These are phyloP conservation scores for Trissolcus japonicus DNA, from an alignment of 2,888 invertebrate genomes.

Conservation along the genomic window DNA sequence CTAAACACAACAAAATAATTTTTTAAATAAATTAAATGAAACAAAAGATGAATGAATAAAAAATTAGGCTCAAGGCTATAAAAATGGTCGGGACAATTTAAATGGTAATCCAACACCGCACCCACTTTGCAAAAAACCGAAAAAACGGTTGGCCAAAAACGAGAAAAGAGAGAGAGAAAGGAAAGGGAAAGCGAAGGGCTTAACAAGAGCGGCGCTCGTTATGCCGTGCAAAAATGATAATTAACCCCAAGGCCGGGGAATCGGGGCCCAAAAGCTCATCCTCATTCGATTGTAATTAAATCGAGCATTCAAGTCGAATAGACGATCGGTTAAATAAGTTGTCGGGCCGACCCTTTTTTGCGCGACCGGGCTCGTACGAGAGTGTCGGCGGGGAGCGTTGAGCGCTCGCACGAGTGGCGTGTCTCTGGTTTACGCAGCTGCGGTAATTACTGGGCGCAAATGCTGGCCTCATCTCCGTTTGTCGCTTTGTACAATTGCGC, in stretches of 20 bases:
- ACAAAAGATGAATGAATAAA: not conserved
- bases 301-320: conserved; percentile 1
- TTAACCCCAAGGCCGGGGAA: conserved; percentile 66
- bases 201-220: conserved; percentile 66
- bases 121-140: conserved; percentile 71
- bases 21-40: not conserved
- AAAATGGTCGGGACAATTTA: conserved; percentile 68
- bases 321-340: conserved; percentile 34
- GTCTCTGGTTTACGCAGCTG: conserved; percentile 55
- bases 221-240: conserved; percentile 73
- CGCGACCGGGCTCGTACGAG: conserved; percentile 22
- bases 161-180: conserved; percentile 63
- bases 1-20: too few relatives aligned
- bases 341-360: conserved; percentile 22
- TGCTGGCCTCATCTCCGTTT: conserved; percentile 44
- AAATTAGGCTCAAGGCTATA: conserved; percentile 20
- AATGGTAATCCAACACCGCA: conserved; percentile 75
- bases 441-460: conserved; percentile 45
- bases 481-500: conserved; percentile 49
- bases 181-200: conserved; percentile 63
- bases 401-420: conserved; percentile 51
- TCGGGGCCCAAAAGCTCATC: conserved; percentile 15
- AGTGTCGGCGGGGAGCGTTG: conserved; percentile 39
- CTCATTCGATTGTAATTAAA: conserved; percentile 4
- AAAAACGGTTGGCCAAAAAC: conserved; percentile 58